Evolutionary conservation across 2,888 invertebrate species (phyloP), one percentile per base, ranked within the genome.

Genomic region (Tribolium freemani): DNA sequence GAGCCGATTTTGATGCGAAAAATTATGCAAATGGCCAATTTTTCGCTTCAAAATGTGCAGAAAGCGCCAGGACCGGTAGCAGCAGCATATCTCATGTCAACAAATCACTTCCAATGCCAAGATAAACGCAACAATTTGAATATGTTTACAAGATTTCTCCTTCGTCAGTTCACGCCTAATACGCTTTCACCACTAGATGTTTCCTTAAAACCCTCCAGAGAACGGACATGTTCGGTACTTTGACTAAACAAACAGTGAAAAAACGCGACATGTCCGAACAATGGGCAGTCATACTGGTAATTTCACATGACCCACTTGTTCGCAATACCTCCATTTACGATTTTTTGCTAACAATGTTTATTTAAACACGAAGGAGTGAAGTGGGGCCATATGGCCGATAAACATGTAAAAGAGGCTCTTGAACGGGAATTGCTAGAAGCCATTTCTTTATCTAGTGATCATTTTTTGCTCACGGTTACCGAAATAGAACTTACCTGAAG

Each of bases 291-390:
- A 46, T 20, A 48, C 50, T 26, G 20, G 30, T 44, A 50, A 16
- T 64, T 63, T 70, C 70, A 31, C 70, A 70, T 70, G 69, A 60
- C 61, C 69, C 45, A 69, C 63, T 70, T 54, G 68, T 57, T 46
- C 50, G 5, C 56, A 31, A 70, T 70, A 54, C 61, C 61, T 63
- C 31, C 16, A 70, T 31, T n/a, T 38, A 58, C 13, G 16, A 31
- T 31, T 61, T 70, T 63, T 61, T 26, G 58, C 60, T 3, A 46
- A 26, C 10, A 21, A 13, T 63, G 46, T 54, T 51, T 54, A 44
- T 10, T 46, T 30, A 54, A 66, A 66, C 56, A 66, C 11, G 54
- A 54, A 66, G 56, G 9, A 8, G 46, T 63, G 56, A 67, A 67
- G 67, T 67, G 67, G 67, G 20, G 67, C 67, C 67, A 67, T 67